Percentiles rank a stretch among this genome's conserved stretches.
Conservation (phyloP, 1,140 invertebrate genomes). For the Rhagoletis pomonella region DNA sequence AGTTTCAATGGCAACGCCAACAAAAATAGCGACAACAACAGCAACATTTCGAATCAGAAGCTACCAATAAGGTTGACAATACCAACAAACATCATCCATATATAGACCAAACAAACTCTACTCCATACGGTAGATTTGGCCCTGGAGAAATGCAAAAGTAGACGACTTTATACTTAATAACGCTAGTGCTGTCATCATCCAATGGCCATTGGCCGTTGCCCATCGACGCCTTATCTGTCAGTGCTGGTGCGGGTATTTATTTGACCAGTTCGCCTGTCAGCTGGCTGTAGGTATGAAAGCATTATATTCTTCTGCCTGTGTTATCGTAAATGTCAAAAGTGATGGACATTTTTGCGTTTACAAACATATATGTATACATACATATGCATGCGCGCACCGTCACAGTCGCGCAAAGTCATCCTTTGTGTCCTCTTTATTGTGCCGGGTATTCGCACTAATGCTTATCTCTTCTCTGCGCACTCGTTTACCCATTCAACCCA, state of each 20-base stretch:
- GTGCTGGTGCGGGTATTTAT: constrained; percentile 7
- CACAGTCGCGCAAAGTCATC: not conserved
- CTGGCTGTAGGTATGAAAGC: not conserved
- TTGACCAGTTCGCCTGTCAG: not conserved
- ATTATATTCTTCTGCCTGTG: not conserved
- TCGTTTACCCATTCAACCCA: not conserved
- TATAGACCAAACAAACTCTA: not conserved
- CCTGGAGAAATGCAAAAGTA: not conserved
- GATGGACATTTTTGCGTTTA: not conserved
- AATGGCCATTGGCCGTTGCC: not conserved
- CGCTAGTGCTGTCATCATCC: not conserved
- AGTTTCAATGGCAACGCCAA: not conserved
- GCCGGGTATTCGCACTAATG: not conserved
- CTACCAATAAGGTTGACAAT: not conserved
- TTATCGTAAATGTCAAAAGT: not conserved
- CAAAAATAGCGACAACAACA: not conserved
- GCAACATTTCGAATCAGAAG: not conserved
- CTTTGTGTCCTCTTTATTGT: not conserved
- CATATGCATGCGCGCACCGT: not conserved
- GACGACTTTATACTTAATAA: constrained; percentile 13
- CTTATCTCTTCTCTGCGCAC: not conserved
- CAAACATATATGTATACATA: not conserved
- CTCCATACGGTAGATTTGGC: not conserved
- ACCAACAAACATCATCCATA: not conserved
- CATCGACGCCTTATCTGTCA: constrained; percentile 37